Percentiles rank a stretch among this genome's conserved stretches.
Conservation (phyloP, 2,113 vertebrate species). For the Tylochromis polylepis region DNA sequence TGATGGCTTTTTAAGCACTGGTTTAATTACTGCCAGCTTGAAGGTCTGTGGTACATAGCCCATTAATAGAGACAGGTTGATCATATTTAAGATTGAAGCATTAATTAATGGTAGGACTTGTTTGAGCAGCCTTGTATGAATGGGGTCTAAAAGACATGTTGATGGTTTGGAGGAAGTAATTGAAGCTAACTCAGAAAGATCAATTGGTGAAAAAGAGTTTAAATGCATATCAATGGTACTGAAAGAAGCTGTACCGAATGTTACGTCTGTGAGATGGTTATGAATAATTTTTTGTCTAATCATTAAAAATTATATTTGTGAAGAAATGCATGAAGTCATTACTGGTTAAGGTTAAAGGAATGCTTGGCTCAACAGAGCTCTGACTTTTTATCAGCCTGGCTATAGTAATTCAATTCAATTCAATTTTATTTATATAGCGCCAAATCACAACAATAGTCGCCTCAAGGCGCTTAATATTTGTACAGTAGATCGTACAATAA, state of each 20-base stretch:
- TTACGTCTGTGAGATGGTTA: not conserved
- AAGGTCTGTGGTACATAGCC: not conserved
- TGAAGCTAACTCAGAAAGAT: not conserved
- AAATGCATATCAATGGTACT: not conserved
- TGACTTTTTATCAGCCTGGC: not conserved
- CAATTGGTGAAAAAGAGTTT: not conserved
- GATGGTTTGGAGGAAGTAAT: not conserved
- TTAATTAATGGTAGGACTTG: not conserved
- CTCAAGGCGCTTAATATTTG: too few species aligned
- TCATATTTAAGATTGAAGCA: not conserved
- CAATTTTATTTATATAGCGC: too few species aligned
- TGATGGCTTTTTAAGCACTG: not conserved
- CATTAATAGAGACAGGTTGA: not conserved
- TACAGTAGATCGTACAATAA: too few species aligned
- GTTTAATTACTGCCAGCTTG: not conserved
- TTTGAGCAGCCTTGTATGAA: not conserved
- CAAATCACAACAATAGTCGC: too few species aligned
- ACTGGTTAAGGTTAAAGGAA: not conserved
- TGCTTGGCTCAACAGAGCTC: not conserved
- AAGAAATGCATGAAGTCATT: not conserved
- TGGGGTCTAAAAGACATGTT: not conserved
- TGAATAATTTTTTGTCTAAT: not conserved
- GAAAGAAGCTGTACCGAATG: not conserved
- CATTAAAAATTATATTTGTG: not conserved
- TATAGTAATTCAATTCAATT: too few species aligned